Percentiles rank a stretch among this genome's conserved stretches.
Conservation (phyloP, 2,113 vertebrate genomes). For the Nipponia nippon region DNA sequence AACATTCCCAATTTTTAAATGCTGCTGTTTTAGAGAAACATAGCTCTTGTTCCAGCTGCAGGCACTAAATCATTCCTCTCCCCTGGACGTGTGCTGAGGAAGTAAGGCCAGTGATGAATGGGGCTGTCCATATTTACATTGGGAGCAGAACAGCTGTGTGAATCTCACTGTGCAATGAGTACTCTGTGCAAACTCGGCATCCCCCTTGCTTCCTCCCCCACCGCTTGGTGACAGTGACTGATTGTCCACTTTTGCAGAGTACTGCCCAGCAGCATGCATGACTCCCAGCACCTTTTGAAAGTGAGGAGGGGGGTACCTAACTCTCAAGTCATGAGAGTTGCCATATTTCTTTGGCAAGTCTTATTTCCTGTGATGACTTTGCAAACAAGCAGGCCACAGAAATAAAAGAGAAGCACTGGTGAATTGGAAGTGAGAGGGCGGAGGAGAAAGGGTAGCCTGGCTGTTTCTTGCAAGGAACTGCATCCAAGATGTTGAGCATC, state of each 20-base stretch:
- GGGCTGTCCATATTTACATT: conserved; percentile 72
- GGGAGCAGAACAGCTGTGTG: conserved; percentile 68
- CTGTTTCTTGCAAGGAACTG: background rate
- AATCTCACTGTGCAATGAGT: conserved; percentile 39
- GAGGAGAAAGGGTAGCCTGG: background rate
- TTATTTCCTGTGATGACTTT: background rate
- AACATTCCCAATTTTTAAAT: conserved; percentile 55
- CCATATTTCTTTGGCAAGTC: background rate
- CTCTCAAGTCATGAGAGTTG: background rate
- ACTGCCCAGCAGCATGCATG: conserved; percentile 30
- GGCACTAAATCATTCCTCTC: conserved; percentile 75
- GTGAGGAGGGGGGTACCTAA: background rate
- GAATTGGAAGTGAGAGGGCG: background rate
- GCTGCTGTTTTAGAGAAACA: conserved; percentile 37
- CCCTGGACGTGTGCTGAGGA: conserved; percentile 51
- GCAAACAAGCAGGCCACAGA: background rate
- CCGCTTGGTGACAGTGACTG: conserved; percentile 60
- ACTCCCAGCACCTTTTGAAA: background rate
- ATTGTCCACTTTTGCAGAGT: conserved; percentile 54
- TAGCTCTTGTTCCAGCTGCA: conserved; percentile 58
- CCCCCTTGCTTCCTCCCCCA: background rate
- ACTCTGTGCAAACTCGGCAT: conserved; percentile 49
- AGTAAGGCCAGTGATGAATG: conserved; percentile 74
- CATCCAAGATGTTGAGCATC: background rate
- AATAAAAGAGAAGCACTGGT: background rate